Evolutionary conservation across 2,113 vertebrate species (phyloP).

Genomic region (Osmerus eperlanus): DNA sequence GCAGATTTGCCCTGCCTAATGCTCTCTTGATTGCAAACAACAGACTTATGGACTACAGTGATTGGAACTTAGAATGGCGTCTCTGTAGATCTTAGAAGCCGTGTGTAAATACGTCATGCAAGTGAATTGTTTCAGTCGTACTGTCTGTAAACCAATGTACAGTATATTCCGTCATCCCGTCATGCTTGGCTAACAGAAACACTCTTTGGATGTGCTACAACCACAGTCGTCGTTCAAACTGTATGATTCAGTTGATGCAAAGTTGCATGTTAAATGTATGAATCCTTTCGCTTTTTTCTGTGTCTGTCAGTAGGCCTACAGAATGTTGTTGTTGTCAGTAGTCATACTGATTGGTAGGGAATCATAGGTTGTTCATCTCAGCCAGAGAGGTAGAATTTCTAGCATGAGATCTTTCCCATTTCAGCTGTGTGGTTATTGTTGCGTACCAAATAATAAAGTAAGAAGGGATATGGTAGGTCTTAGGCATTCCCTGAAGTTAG

Average conservation of each 20-base stretch:
- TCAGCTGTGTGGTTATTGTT: conserved; percentile 10
- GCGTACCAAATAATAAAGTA: conserved; percentile 27
- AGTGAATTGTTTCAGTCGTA: conserved; percentile 37
- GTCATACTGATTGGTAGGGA: conserved; percentile 19
- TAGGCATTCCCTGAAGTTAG: background rate
- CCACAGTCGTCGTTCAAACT: conserved; percentile 40
- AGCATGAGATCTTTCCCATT: conserved; percentile 19
- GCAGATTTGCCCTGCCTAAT: conserved; percentile 35
- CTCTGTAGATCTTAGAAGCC: background rate
- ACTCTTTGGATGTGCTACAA: conserved; percentile 55
- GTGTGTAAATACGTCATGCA: conserved; percentile 50
- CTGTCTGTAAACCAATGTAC: conserved; percentile 51
- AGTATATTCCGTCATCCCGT: conserved; percentile 36
- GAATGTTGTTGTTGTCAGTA: background rate
- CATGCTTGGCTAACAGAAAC: conserved; percentile 40
- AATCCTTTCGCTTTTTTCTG: conserved; percentile 32
- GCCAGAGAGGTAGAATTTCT: conserved; percentile 28
- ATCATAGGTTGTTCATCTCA: conserved; percentile 21
- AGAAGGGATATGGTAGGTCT: background rate
- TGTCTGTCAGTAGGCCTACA: conserved; percentile 42
- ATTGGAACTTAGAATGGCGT: conserved; percentile 1
- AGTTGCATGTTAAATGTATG: conserved; percentile 64
- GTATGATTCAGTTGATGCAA: conserved; percentile 53
- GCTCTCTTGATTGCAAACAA: conserved; percentile 38
- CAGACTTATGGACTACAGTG: conserved; percentile 18